Evolutionary conservation across 2,888 invertebrate species (phyloP).

Genomic region (Meandrusa payeni): DNA sequence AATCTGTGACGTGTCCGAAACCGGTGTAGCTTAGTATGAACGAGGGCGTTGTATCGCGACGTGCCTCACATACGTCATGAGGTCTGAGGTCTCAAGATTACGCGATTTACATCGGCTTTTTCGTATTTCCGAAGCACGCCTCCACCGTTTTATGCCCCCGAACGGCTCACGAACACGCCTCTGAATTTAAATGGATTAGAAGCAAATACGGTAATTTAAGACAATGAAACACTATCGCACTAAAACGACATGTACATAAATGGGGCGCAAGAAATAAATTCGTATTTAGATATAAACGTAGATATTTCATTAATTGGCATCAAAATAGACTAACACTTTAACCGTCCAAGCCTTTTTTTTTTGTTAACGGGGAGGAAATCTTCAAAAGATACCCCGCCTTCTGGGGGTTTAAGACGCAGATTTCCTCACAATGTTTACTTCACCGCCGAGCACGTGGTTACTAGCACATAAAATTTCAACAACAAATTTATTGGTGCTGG

Average conservation of each 20-base stretch:
- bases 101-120: slow-evolving; percentile 74
- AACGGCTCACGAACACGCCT: slow-evolving; percentile 45
- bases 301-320: no score
- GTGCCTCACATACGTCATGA: slow-evolving; percentile 76
- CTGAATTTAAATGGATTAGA: slow-evolving; percentile 68
- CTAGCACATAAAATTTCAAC: no score
- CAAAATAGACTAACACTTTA: no score
- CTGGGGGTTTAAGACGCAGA: no score
- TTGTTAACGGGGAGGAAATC: no score
- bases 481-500: no score
- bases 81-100: slow-evolving; percentile 75
- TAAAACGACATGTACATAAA: no score
- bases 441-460: no score
- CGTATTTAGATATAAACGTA: no score
- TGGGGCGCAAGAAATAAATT: slow-evolving; percentile 33
- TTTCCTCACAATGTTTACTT: no score
- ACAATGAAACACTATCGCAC: not conserved
- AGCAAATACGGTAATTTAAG: slow-evolving; percentile 27
- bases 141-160: slow-evolving; percentile 64
- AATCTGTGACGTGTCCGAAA: slow-evolving; percentile 49
- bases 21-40: slow-evolving; percentile 61
- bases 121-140: slow-evolving; percentile 55
- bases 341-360: no score
- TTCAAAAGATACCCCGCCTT: no score
- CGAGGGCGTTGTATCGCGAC: slow-evolving; percentile 52